These are phyloP conservation scores for Astyanax mexicanus DNA, from an alignment of 2,797 vertebrate genomes.

Conservation along the genomic window DNA sequence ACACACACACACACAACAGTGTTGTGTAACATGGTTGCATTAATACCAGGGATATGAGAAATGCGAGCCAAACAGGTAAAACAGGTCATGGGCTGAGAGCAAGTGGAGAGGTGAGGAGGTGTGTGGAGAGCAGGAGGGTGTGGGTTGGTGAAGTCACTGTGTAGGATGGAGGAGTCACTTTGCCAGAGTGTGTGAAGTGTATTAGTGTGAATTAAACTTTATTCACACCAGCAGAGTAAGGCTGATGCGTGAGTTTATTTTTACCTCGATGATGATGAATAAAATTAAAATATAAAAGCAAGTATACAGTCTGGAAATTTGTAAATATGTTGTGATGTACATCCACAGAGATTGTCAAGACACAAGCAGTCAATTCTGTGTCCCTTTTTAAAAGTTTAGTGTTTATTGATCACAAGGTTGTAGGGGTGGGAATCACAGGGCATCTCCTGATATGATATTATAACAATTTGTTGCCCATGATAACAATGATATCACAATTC, in stretches of 20 bases:
- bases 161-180: conserved; percentile 29
- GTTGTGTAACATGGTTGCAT: conserved; percentile 64
- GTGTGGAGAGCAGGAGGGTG: conserved; percentile 21
- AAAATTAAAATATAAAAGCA: too few relatives aligned
- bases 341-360: too few relatives aligned
- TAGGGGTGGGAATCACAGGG: too few relatives aligned
- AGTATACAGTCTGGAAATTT: too few relatives aligned
- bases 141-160: conserved; percentile 23
- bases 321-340: too few relatives aligned
- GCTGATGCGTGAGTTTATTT: neutral
- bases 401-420: too few relatives aligned
- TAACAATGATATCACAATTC: too few relatives aligned
- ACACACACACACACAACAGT: conserved; percentile 1
- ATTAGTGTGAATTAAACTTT: neutral
- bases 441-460: too few relatives aligned
- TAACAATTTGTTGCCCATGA: too few relatives aligned
- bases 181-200: neutral
- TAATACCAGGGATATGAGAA: conserved; percentile 65
- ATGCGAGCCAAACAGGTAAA: conserved; percentile 34
- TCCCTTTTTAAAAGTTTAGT: too few relatives aligned
- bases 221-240: neutral
- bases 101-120: conserved; percentile 7
- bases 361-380: too few relatives aligned
- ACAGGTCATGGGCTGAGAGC: neutral
- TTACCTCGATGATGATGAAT: neutral